Percentiles rank a stretch among this genome's conserved stretches.
These are phyloP conservation scores for Odontocerum albicorne DNA, from an alignment of 2,888 invertebrate species.

Conservation along the genomic window DNA sequence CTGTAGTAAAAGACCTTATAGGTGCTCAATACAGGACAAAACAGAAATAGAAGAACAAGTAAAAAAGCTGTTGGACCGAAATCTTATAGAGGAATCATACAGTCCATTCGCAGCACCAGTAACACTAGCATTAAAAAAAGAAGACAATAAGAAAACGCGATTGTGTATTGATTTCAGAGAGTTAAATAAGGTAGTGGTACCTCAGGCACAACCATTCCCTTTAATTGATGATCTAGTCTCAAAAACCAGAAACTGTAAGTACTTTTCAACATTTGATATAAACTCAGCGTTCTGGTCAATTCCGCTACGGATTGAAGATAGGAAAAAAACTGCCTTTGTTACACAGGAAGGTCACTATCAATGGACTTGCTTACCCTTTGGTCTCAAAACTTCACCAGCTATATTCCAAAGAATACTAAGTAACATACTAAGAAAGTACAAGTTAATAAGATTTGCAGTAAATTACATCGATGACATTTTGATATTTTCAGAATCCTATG, in stretches of 20 bases:
- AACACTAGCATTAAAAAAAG: conserved; percentile 35
- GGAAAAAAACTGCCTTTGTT: conserved; percentile 41
- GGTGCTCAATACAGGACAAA: too few relatives aligned
- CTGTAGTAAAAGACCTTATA: too few relatives aligned
- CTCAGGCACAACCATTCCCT: conserved; percentile 42
- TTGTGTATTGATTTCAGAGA: conserved; percentile 41
- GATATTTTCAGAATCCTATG: too few relatives aligned
- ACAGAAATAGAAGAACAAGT: conserved; percentile 24
- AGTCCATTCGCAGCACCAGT: conserved; percentile 26
- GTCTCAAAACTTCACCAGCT: conserved; percentile 43
- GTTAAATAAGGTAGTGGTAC: conserved; percentile 40
- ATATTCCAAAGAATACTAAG: conserved; percentile 43
- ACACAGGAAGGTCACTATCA: conserved; percentile 40
- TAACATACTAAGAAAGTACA: conserved; percentile 38
- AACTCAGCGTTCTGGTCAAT: conserved; percentile 45
- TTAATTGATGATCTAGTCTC: conserved; percentile 41
- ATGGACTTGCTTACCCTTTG: conserved; percentile 43
- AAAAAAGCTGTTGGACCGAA: conserved; percentile 9
- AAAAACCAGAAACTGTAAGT: conserved; percentile 41
- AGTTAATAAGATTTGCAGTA: conserved; percentile 27
- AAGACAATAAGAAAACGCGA: too few relatives aligned
- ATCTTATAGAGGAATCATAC: conserved; percentile 25
- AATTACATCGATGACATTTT: conserved; percentile 27
- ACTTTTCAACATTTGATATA: conserved; percentile 41
- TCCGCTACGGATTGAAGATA: conserved; percentile 40